phyloP scores from a whole-genome alignment of 2,113 vertebrate species.

The Conger conger region DNA sequence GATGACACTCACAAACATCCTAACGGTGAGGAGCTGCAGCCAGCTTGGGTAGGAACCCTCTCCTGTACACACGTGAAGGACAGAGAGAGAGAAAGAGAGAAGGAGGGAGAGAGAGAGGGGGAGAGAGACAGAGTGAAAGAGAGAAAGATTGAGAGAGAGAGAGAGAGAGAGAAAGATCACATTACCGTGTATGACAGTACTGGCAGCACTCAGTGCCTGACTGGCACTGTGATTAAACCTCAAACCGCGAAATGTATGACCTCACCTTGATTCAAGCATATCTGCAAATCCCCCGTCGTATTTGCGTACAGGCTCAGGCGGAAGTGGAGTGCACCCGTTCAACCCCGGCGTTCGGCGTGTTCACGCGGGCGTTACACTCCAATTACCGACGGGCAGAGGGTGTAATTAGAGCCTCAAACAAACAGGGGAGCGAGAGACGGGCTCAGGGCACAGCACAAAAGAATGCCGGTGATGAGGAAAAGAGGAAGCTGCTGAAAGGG shows the following conservation, averaged over 20 bases:
- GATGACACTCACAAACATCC: no score
- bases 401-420: constrained; percentile 5
- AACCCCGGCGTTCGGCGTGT: background rate
- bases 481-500: background rate
- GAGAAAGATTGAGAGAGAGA: background rate
- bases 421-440: background rate
- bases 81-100: background rate
- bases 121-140: background rate
- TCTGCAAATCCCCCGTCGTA: background rate
- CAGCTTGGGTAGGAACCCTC: background rate
- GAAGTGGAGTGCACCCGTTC: constrained; percentile 9
- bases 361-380: constrained; percentile 5
- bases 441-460: background rate
- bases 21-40: no score
- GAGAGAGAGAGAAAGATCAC: background rate
- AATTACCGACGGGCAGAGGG: background rate
- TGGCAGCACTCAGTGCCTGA: background rate
- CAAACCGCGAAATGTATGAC: background rate
- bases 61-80: background rate
- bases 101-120: background rate
- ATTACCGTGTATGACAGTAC: background rate
- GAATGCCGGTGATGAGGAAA: background rate
- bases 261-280: constrained; percentile 14
- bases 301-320: constrained; percentile 5
- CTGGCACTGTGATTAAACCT: background rate